Evolutionary conservation across 2,113 vertebrate genomes (phyloP).

Genomic region (Psilopogon haemacephalus): DNA sequence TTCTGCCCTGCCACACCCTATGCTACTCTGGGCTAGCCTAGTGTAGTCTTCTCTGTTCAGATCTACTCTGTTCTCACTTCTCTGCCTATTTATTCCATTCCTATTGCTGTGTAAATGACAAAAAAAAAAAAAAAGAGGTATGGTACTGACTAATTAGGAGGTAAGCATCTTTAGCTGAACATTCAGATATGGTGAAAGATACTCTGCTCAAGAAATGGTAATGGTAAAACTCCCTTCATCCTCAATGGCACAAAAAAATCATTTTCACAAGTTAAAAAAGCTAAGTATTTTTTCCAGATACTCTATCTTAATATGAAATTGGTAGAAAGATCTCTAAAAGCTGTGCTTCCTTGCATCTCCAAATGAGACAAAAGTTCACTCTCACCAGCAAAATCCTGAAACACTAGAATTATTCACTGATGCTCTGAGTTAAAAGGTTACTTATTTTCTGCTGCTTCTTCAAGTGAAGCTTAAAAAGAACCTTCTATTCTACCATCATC

Average conservation of each 20-base stretch:
- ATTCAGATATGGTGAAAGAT: not conserved
- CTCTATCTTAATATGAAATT: not conserved
- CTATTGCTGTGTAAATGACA: not conserved
- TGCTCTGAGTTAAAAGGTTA: not conserved
- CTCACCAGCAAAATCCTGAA: not conserved
- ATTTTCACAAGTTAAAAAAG: not conserved
- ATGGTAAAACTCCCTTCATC: not conserved
- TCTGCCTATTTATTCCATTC: not conserved
- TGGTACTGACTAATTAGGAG: not conserved
- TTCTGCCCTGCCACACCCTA: not conserved
- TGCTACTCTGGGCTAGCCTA: not conserved
- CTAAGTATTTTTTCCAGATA: not conserved
- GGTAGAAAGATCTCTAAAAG: not conserved
- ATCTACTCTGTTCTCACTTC: not conserved
- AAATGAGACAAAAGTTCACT: not conserved
- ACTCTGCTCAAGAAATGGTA: not conserved
- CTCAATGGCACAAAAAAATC: not conserved
- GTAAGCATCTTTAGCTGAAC: not conserved
- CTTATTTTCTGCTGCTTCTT: not conserved
- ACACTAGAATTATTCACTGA: not conserved
- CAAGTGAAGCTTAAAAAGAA: not conserved
- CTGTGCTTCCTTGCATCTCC: not conserved
- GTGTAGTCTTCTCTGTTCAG: not conserved
- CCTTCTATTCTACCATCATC: not conserved
- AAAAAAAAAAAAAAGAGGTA: fast-evolving